Evolutionary conservation across 2,113 vertebrate species (phyloP), one percentile per base, ranked within the genome.

Genomic region (Lophochroa leadbeateri): DNA sequence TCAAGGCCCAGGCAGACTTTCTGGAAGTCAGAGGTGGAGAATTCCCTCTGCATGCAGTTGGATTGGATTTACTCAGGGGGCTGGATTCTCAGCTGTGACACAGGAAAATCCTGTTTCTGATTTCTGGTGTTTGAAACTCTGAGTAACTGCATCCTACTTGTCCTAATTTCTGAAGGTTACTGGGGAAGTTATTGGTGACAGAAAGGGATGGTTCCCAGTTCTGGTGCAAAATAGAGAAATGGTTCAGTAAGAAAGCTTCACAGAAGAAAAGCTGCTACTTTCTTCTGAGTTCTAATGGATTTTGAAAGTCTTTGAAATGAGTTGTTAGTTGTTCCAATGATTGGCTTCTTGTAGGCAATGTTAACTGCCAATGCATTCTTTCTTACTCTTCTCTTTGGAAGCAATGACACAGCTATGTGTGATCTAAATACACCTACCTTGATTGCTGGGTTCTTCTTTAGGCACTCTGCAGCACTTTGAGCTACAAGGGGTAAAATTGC

Each of bases 261-360:
- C 16, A 52, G 44, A 17, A 52, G 10, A 58, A 46, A 52, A 88
- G 7, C 3, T 49, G 9, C 44, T n/a, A 13, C 18, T 58, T 50
- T 10, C 9, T 57, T 60, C 35, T 13, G 17, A 50, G 10, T 41
- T 78, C 18, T 46, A 46, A 37, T 41, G 11, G 17, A 57, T 75
- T 85, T 78, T 88, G 17, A 11, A 89, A 76, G 37, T 63, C 37
- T 64, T 71, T 72, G 7, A 74, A 70, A 70, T 31, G 37, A 15
- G 17, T 0, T 0, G 1, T 52, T 47, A 49, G 16, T 17, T 37
- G 5, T 82, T 82, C 27, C 29, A 60, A 4, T 47, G 21, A 70
- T 20, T 23, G 19, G 6, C 24, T 35, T 41, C 29, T 52, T 78
- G 11, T 9, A 46, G 47, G 14, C 13, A 9, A 4, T 70, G 5